Conservation (phyloP, 2,113 vertebrate species). For the Elanus axillaris region DNA sequence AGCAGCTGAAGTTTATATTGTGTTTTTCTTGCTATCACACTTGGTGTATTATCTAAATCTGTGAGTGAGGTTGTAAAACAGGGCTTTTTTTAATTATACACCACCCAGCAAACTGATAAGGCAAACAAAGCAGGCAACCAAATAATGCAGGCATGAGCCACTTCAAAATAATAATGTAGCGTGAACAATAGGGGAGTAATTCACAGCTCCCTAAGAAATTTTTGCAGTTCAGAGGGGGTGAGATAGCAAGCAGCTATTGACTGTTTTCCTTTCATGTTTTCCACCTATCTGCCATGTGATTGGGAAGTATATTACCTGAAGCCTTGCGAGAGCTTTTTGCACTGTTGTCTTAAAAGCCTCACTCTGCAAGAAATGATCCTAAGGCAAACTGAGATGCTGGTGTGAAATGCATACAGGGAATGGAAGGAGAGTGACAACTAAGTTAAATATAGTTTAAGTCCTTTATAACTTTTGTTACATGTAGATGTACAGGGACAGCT, state of each 20-base stretch:
- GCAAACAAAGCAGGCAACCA: conserved; percentile 11
- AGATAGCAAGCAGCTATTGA: conserved; percentile 13
- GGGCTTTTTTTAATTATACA: conserved; percentile 46
- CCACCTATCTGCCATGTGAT: not conserved
- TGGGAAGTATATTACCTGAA: not conserved
- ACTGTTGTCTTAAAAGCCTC: not conserved
- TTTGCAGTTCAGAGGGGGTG: not conserved
- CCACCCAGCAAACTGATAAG: conserved; percentile 28
- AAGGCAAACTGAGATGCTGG: not conserved
- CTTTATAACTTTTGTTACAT: not conserved
- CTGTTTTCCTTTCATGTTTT: conserved; percentile 14
- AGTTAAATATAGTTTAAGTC: not conserved
- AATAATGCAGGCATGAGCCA: not conserved
- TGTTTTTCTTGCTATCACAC: not conserved
- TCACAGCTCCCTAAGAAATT: not conserved
- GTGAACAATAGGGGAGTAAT: conserved; percentile 26
- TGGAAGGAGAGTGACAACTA: not conserved
- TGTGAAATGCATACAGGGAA: not conserved
- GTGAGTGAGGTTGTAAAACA: conserved; percentile 29
- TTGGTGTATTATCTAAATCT: conserved; percentile 5
- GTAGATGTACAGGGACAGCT: not conserved
- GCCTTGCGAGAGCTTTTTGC: not conserved
- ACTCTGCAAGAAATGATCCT: not conserved
- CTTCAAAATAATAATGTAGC: conserved; percentile 47
- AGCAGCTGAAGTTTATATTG: not conserved